Conservation (phyloP, 1,140 invertebrate genomes). For the Ceratosolen fusciceps region DNA sequence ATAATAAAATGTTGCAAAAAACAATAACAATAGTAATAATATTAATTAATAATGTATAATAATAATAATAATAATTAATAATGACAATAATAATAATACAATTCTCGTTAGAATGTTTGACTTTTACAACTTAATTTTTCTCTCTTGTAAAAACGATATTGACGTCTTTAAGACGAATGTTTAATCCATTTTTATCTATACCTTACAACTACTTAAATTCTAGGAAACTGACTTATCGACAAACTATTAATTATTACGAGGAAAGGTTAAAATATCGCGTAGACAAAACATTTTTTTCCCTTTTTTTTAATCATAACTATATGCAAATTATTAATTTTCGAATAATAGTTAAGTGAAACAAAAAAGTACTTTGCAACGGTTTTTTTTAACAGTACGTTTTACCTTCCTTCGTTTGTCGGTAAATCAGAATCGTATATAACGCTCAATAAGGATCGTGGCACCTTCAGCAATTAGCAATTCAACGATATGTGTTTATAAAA, state of each 20-base stretch:
- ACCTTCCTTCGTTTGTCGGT: slow-evolving; percentile 42
- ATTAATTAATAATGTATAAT: slow-evolving; percentile 53
- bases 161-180: slow-evolving; percentile 39
- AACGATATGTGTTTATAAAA: slow-evolving; percentile 45
- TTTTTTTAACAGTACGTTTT: neutral
- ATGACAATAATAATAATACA: slow-evolving; percentile 52
- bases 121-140: slow-evolving; percentile 45
- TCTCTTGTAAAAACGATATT: slow-evolving; percentile 30
- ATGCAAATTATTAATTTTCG: slow-evolving; percentile 43
- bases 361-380: slow-evolving; percentile 15
- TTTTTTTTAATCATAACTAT: slow-evolving; percentile 45
- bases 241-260: slow-evolving; percentile 39
- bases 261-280: slow-evolving; percentile 15
- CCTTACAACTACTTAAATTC: slow-evolving; percentile 40
- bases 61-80: slow-evolving; percentile 58
- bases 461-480: slow-evolving; percentile 43
- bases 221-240: slow-evolving; percentile 50
- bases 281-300: too few species aligned
- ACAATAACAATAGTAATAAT: slow-evolving; percentile 53
- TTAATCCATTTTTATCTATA: slow-evolving; percentile 44
- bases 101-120: slow-evolving; percentile 55
- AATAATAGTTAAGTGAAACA: slow-evolving; percentile 21
- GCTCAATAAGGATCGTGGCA: slow-evolving; percentile 44
- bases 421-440: slow-evolving; percentile 47
- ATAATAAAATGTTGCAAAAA: slow-evolving; percentile 43